These are phyloP conservation scores for Acleris cristana DNA, from an alignment of 2,888 invertebrate genomes.

Conservation along the genomic window DNA sequence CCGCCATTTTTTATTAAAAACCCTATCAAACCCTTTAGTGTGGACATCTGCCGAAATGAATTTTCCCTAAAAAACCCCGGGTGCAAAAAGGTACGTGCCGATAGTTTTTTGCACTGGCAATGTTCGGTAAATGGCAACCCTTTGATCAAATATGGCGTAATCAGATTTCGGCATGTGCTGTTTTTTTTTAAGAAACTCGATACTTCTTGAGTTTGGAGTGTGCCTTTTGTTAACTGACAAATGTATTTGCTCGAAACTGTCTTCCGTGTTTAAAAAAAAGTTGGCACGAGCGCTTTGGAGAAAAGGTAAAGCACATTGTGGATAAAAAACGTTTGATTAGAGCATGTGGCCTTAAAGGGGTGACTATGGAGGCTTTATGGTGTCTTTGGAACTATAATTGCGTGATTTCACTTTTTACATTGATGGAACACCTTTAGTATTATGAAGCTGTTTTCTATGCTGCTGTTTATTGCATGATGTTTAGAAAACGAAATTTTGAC, in stretches of 20 bases:
- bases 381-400: slow-evolving; percentile 24
- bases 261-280: slow-evolving; percentile 73
- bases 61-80: slow-evolving; percentile 78
- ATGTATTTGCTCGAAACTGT: slow-evolving; percentile 71
- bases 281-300: slow-evolving; percentile 71
- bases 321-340: slow-evolving; percentile 21
- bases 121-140: slow-evolving; percentile 78
- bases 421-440: slow-evolving; percentile 22
- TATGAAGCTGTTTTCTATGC: not conserved
- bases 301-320: slow-evolving; percentile 47
- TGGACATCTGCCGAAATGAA: slow-evolving; percentile 82
- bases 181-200: slow-evolving; percentile 77
- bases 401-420: slow-evolving; percentile 30
- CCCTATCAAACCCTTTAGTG: slow-evolving; percentile 77
- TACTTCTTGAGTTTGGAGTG: slow-evolving; percentile 70
- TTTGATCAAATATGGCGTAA: slow-evolving; percentile 79
- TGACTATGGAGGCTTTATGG: slow-evolving; percentile 13
- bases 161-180: slow-evolving; percentile 83
- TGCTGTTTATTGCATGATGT: not conserved
- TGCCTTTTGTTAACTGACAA: slow-evolving; percentile 71
- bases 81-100: slow-evolving; percentile 69
- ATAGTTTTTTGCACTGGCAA: slow-evolving; percentile 67
- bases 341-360: slow-evolving; percentile 27
- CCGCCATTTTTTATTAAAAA: slow-evolving; percentile 68
- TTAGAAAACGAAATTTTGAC: slow-evolving; percentile 6